Percentiles rank a stretch among this genome's conserved stretches.
Conservation (phyloP, 2,113 vertebrate species). For the Paraplagusia blochii region DNA sequence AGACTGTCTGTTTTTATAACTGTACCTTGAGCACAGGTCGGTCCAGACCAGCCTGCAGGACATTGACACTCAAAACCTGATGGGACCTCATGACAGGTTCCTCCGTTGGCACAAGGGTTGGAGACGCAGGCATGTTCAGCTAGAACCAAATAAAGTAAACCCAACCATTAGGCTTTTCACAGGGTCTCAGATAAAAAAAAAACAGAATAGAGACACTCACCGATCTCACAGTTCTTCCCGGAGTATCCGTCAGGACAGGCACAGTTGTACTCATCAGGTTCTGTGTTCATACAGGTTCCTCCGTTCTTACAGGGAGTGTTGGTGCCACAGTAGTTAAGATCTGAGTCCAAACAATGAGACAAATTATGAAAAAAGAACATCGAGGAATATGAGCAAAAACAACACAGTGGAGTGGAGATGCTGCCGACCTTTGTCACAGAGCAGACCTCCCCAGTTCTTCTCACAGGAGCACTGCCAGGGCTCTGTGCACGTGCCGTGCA, state of each 20-base stretch:
- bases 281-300: conserved; percentile 90
- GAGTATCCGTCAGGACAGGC: conserved; percentile 90
- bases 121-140: conserved; percentile 93
- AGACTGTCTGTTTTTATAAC: no score
- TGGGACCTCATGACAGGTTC: conserved; percentile 87
- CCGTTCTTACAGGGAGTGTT: conserved; percentile 90
- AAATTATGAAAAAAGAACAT: no score
- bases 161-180: background rate
- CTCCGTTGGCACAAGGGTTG: conserved; percentile 92
- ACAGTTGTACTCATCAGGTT: conserved; percentile 90
- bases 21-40: conserved; percentile 89
- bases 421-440: conserved; percentile 89
- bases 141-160: background rate
- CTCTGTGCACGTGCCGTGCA: conserved; percentile 88
- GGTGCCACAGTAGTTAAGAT: conserved; percentile 95
- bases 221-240: conserved; percentile 91
- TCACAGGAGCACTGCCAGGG: conserved; percentile 93
- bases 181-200: no score
- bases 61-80: conserved; percentile 93
- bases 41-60: conserved; percentile 88
- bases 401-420: background rate
- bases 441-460: conserved; percentile 97
- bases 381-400: no score
- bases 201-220: conserved; percentile 59
- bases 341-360: conserved; percentile 57